A percentile compares a stretch with the other conserved stretches of the same genome.
Conservation (phyloP, 2,888 invertebrate genomes). For the Melinaea menophilus region DNA sequence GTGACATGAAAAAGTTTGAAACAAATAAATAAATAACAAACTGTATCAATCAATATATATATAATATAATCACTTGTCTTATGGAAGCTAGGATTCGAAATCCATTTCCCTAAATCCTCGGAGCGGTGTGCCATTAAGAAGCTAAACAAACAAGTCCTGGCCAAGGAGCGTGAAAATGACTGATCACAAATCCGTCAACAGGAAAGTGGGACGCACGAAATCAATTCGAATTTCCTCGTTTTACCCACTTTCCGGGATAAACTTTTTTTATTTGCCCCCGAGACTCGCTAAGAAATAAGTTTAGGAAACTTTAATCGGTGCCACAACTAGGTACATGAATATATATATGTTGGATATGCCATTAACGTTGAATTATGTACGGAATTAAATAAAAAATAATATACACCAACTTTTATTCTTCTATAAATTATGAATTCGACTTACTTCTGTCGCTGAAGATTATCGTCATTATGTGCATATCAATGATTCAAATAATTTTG, state of each 20-base stretch:
- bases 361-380: no score
- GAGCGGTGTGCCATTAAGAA: conserved; percentile 5
- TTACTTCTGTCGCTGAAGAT: no score
- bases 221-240: conserved; percentile 54
- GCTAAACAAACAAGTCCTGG: conserved; percentile 9
- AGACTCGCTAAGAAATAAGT: conserved; percentile 67
- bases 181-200: conserved; percentile 31
- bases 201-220: conserved; percentile 35
- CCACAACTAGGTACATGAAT: conserved; percentile 9
- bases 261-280: conserved; percentile 62
- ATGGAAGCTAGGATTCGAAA: conserved; percentile 3
- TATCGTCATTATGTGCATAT: no score
- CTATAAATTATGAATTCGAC: no score
- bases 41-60: no score
- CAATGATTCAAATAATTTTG: no score
- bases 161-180: conserved; percentile 24
- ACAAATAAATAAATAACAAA: no score
- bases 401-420: no score
- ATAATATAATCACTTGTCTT: not conserved
- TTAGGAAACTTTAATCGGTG: conserved; percentile 40
- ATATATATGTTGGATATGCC: no score
- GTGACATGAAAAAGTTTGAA: no score
- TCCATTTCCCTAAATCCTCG: conserved; percentile 2
- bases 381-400: no score
- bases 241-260: conserved; percentile 41